A percentile compares a stretch with the other conserved stretches of the same genome.
phyloP scores from a whole-genome alignment of 2,888 invertebrate species.

The Hesperia comma region DNA sequence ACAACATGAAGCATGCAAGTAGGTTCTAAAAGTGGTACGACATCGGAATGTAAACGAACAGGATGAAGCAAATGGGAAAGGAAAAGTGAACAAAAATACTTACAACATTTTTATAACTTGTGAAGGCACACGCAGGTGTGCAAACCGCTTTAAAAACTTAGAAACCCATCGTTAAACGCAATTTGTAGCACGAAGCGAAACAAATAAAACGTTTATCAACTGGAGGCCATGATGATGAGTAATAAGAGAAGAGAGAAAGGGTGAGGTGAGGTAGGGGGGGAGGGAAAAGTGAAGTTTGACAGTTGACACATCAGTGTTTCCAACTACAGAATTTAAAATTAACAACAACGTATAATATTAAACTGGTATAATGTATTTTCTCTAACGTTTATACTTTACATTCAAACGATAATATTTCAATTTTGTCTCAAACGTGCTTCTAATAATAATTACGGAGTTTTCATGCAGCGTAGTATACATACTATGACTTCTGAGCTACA shows the following conservation, averaged over 20 bases:
- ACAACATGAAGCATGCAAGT: neutral
- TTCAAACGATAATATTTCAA: no score
- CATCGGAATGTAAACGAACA: conserved; percentile 7
- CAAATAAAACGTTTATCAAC: conserved; percentile 71
- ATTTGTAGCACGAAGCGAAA: conserved; percentile 78
- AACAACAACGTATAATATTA: neutral
- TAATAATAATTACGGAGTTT: no score
- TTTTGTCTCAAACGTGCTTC: no score
- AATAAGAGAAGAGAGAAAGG: conserved; percentile 51
- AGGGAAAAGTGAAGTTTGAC: conserved; percentile 17
- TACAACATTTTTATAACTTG: conserved; percentile 86
- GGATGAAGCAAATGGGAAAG: neutral
- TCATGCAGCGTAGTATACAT: no score
- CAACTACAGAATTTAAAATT: neutral
- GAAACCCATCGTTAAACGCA: conserved; percentile 88
- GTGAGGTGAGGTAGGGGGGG: conserved; percentile 39
- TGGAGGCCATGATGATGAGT: conserved; percentile 72
- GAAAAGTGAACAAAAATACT: conserved; percentile 69
- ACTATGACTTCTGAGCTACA: no score
- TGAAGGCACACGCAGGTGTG: conserved; percentile 90
- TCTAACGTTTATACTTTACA: no score
- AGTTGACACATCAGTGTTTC: conserved; percentile 5
- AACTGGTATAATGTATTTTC: neutral
- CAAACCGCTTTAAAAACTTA: conserved; percentile 86
- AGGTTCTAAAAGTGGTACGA: conserved; percentile 2